Conservation (phyloP, 1,140 invertebrate genomes). For the Heliconius himera region DNA sequence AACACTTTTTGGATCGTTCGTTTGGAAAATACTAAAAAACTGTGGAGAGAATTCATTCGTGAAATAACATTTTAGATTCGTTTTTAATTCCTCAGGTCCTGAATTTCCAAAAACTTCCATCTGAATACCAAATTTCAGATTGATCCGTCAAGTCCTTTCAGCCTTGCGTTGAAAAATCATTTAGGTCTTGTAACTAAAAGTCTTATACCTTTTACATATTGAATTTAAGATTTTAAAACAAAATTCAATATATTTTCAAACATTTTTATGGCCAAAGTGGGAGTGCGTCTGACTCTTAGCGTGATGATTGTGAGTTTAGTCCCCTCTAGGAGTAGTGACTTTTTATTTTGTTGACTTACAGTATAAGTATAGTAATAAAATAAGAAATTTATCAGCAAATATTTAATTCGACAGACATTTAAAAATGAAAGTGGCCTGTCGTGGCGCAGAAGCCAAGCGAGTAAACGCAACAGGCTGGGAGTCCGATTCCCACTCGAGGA, state of each 20-base stretch:
- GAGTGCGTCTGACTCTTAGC: neutral
- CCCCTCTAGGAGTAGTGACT: neutral
- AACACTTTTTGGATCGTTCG: no score
- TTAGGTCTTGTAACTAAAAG: neutral
- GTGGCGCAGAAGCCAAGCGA: no score
- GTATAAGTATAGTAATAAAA: no score
- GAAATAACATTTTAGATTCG: neutral
- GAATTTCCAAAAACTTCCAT: slow-evolving; percentile 5
- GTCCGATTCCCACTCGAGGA: no score
- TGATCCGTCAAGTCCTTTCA: neutral
- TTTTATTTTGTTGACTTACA: no score
- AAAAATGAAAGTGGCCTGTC: no score
- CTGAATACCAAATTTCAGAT: neutral
- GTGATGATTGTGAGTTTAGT: neutral
- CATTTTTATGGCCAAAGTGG: neutral
- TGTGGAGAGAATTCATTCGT: neutral
- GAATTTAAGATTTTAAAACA: no score
- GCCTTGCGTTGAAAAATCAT: neutral
- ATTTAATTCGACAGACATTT: no score
- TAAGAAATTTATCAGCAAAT: no score
- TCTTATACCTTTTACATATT: neutral
- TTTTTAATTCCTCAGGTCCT: neutral
- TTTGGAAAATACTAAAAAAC: neutral
- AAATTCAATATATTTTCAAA: neutral
- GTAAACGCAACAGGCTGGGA: no score